These are phyloP conservation scores for Chaenocephalus aceratus DNA, from an alignment of 2,113 vertebrate genomes.

Conservation along the genomic window DNA sequence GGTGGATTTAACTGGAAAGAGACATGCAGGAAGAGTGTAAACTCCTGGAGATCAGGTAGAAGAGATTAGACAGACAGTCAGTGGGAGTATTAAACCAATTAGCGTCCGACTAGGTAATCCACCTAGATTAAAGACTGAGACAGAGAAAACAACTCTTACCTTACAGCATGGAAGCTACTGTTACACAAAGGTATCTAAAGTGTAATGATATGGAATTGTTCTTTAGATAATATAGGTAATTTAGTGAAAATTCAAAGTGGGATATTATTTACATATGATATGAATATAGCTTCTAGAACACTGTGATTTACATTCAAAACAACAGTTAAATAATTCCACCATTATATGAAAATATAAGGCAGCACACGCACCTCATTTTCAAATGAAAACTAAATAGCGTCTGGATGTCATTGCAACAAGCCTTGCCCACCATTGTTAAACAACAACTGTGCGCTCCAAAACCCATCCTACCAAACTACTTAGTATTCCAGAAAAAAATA, in stretches of 20 bases:
- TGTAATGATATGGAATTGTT: not conserved
- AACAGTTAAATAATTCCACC: not conserved
- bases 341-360: not conserved
- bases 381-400: not conserved
- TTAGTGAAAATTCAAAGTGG: not conserved
- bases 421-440: not conserved
- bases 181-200: not conserved
- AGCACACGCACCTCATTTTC: too few species aligned
- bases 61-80: constrained; percentile 38
- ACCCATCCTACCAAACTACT: too few species aligned
- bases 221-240: not conserved
- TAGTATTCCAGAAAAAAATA: too few species aligned
- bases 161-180: not conserved
- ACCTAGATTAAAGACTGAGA: constrained; percentile 17
- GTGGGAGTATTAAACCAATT: constrained; percentile 60
- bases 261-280: not conserved
- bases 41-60: constrained; percentile 52
- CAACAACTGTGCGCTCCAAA: not conserved
- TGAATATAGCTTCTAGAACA: not conserved
- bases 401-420: not conserved
- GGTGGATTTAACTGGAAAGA: constrained; percentile 32
- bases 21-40: constrained; percentile 28
- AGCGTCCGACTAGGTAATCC: constrained; percentile 59
- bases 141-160: constrained; percentile 23
- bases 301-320: not conserved